Evolutionary conservation across 1,140 invertebrate species (phyloP), one percentile per base, ranked within the genome.

Genomic region (Drosophila sulfurigaster): DNA sequence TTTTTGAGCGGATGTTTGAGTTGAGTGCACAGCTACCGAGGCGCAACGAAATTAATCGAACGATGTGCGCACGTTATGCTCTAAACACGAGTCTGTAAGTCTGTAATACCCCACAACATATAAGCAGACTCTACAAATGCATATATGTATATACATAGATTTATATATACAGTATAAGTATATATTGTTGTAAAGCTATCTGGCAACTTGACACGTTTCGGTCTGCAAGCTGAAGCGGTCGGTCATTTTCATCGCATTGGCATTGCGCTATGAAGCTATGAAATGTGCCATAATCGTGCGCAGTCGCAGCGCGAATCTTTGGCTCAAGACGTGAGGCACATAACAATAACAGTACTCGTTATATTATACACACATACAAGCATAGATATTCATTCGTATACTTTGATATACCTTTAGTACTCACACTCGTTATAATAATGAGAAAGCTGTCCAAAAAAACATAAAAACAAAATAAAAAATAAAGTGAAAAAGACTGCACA

Each of bases 41-140:
- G 85, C 83, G 83, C 85, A 89, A 83, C 83, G 80, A 83, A 88
- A 81, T 88, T 88, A 88, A 88, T 88, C 85, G 83, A 88, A 88
- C 85, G 73, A 70, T 72, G 62, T 58, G 68, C 52, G 57, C 74
- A 68, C 73, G 81, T 81, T 85, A 74, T 87, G 72, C 79, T 79
- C 52, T 35, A 75, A 75, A 64, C 72, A 75, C 66, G 72, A 75
- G 66, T 49, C 72, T 54, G 54, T 54, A 54, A 32, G 16, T 13
- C 28, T 30, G 38, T 43, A 51, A 35, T 32, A 10, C 15, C 7
- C 11, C 49, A 48, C 25, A 10, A 25, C 8, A n/a, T 10, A 30
- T 38, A 38, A 38, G 35, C 10, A 8, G 35, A 43, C 54, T 38
- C 3, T 56, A 16, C 11, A 30, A n/a, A 56, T 46, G 35, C 8